Conservation (phyloP, 2,888 invertebrate genomes). For the Melipona beecheii region DNA sequence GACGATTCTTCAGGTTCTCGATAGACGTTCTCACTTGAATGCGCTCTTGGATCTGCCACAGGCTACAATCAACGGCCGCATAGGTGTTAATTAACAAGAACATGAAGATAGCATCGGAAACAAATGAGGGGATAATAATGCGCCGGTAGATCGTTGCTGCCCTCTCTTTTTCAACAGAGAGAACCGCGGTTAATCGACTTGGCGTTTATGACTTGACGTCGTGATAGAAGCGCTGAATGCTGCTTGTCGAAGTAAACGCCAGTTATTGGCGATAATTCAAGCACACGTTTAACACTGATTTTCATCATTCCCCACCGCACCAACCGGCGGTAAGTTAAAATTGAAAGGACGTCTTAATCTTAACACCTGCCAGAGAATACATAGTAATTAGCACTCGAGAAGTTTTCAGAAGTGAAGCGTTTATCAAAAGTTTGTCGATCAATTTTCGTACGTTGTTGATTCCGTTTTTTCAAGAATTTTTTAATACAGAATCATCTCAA, state of each 20-base stretch:
- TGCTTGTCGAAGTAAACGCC: not conserved
- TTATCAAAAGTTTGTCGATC: not conserved
- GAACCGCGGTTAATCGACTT: constrained; percentile 19
- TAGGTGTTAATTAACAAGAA: constrained; percentile 47
- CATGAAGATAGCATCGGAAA: constrained; percentile 30
- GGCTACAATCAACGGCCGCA: constrained; percentile 40
- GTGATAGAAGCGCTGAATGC: constrained; percentile 7
- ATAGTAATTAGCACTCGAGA: not conserved
- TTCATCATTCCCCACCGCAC: too few species aligned
- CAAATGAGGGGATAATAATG: constrained; percentile 32
- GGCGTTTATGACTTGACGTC: constrained; percentile 7
- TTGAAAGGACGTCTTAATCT: not conserved
- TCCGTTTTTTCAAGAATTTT: not conserved
- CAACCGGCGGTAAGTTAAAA: not conserved
- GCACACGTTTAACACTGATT: not conserved
- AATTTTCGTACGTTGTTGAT: not conserved
- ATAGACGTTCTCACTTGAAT: not conserved
- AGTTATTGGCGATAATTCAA: not conserved
- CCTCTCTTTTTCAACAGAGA: not conserved
- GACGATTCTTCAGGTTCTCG: not conserved
- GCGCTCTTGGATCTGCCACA: not conserved
- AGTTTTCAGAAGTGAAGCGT: not conserved
- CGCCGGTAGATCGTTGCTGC: not conserved
- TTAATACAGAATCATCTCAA: not conserved
- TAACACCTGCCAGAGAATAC: not conserved